Conservation (phyloP, 1,140 invertebrate species). For the Eueides isabella region DNA sequence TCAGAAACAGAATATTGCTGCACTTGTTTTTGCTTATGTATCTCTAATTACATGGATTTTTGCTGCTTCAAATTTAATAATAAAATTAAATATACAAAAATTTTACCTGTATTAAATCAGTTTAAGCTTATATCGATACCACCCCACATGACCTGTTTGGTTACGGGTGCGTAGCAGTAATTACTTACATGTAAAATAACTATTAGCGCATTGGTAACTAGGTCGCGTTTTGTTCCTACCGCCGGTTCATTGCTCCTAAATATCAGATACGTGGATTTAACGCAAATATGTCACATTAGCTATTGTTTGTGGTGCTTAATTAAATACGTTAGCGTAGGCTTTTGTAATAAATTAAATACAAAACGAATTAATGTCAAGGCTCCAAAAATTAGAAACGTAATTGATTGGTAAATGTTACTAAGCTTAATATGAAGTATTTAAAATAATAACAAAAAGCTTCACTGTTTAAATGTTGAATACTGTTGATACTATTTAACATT, state of each 20-base stretch:
- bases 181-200: slow-evolving; percentile 39
- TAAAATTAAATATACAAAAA: not conserved
- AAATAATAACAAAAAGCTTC: not conserved
- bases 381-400: not conserved
- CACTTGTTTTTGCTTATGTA: no score
- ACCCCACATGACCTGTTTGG: not conserved
- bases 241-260: slow-evolving; percentile 42
- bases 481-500: not conserved
- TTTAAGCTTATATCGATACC: slow-evolving; percentile 26
- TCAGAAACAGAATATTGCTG: no score
- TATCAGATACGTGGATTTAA: slow-evolving; percentile 42
- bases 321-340: slow-evolving; percentile 14
- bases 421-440: not conserved
- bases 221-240: slow-evolving; percentile 35
- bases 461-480: no score
- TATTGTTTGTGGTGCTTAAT: slow-evolving; percentile 31
- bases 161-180: slow-evolving; percentile 31
- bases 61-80: not conserved
- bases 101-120: slow-evolving; percentile 15
- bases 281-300: slow-evolving; percentile 41
- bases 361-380: slow-evolving; percentile 1
- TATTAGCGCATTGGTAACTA: slow-evolving; percentile 47
- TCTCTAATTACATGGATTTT: not conserved
- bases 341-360: slow-evolving; percentile 16
- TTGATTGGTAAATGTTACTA: not conserved